Percentiles rank a stretch among this genome's conserved stretches.
These are phyloP conservation scores for Heliconius himera DNA, from an alignment of 1,140 invertebrate species.

Conservation along the genomic window DNA sequence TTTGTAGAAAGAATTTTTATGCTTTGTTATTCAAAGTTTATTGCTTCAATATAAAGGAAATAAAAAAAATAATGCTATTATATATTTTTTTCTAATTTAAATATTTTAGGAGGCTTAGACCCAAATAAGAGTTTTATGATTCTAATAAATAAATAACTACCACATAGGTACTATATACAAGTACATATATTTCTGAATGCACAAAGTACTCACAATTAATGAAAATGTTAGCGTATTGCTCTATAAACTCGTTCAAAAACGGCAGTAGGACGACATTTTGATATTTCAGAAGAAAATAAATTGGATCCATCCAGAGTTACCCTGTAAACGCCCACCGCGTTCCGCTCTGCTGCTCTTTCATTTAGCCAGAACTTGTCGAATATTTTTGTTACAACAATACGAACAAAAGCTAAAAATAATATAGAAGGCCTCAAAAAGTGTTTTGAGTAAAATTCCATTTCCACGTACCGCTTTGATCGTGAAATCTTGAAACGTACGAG, in stretches of 20 bases:
- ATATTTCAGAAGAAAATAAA: not conserved
- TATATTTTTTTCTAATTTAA: too few species aligned
- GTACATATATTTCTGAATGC: too few species aligned
- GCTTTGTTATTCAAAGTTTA: too few species aligned
- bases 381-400: slow-evolving; percentile 13
- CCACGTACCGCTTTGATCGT: not conserved
- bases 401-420: not conserved
- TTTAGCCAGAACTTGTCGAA: slow-evolving; percentile 12
- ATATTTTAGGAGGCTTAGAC: too few species aligned
- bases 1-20: too few species aligned
- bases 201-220: too few species aligned
- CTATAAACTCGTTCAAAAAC: not conserved
- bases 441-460: not conserved
- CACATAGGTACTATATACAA: too few species aligned
- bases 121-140: too few species aligned
- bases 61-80: too few species aligned
- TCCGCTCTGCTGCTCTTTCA: not conserved
- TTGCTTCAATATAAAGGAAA: too few species aligned
- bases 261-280: not conserved
- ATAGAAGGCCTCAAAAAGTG: not conserved
- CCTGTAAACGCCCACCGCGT: not conserved
- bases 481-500: not conserved
- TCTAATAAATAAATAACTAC: too few species aligned
- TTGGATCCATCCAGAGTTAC: slow-evolving; percentile 4
- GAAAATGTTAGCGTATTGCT: not conserved